These are phyloP conservation scores for Aythya baeri DNA, from an alignment of 2,113 vertebrate species.

Conservation along the genomic window DNA sequence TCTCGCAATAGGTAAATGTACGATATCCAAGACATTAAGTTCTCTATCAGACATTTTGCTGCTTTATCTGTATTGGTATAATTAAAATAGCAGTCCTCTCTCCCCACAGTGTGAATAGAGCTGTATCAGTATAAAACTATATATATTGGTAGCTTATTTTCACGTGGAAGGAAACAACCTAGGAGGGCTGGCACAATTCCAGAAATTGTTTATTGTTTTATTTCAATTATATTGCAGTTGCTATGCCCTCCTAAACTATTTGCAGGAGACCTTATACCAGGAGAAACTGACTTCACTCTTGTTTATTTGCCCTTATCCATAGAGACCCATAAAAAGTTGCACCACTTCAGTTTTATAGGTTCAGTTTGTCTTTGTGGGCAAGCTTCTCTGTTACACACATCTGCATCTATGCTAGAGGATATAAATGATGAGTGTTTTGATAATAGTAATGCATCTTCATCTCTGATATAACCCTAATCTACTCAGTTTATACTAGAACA, in stretches of 20 bases:
- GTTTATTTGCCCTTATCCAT: neutral
- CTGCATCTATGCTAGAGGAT: neutral
- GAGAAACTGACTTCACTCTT: neutral
- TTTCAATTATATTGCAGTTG: slow-evolving; percentile 1
- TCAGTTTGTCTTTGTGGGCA: neutral
- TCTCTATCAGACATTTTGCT: neutral
- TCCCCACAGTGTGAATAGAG: neutral
- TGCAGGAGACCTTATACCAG: neutral
- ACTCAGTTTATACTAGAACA: neutral
- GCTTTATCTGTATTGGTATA: neutral
- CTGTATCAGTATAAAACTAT: neutral
- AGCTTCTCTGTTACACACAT: neutral
- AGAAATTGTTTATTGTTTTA: neutral
- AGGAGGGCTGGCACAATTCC: neutral
- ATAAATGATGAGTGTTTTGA: neutral
- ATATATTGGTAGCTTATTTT: neutral
- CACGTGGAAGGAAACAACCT: neutral
- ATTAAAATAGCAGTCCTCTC: neutral
- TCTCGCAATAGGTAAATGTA: neutral
- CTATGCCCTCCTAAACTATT: neutral
- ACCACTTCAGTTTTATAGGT: neutral
- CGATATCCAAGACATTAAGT: neutral
- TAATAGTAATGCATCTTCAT: neutral
- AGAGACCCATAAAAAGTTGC: neutral
- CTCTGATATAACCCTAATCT: neutral